Percentiles rank a stretch among this genome's conserved stretches.
Evolutionary conservation across 2,888 invertebrate species (phyloP).

Genomic region (Hemicrepidius hirtus): DNA sequence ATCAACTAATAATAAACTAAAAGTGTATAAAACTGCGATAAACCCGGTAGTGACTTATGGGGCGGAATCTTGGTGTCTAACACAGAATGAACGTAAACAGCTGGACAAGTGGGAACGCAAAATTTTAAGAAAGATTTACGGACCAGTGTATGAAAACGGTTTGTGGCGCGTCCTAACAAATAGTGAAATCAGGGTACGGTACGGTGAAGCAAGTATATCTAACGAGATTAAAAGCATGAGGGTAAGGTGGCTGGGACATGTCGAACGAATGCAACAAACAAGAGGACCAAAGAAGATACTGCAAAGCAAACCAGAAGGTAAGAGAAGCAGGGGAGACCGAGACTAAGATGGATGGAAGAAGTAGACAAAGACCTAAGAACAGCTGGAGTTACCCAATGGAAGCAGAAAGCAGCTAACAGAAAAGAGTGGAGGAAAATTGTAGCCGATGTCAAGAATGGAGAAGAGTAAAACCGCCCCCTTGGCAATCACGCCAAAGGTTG

Average conservation of each 20-base stretch:
- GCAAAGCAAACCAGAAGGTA: constrained; percentile 3
- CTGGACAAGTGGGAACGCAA: constrained; percentile 13
- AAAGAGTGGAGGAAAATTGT: constrained; percentile 9
- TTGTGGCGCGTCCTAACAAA: constrained; percentile 3
- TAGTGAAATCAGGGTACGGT: constrained; percentile 8
- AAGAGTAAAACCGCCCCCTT: background rate
- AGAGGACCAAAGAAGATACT: background rate
- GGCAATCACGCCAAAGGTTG: constrained; percentile 2
- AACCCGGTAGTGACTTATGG: constrained; percentile 7
- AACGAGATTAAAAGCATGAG: constrained; percentile 14
- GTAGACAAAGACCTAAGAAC: constrained; percentile 3
- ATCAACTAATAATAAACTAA: constrained; percentile 1
- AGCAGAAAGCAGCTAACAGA: background rate
- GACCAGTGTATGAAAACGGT: constrained; percentile 7
- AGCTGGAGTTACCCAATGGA: constrained; percentile 10
- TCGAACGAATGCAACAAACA: constrained; percentile 4
- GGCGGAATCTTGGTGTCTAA: constrained; percentile 6
- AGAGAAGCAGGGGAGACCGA: constrained; percentile 7
- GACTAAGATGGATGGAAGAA: constrained; percentile 14
- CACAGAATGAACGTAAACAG: background rate
- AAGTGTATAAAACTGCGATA: background rate
- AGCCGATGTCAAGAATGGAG: constrained; percentile 4
- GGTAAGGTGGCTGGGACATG: constrained; percentile 5
- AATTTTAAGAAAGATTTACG: constrained; percentile 9
- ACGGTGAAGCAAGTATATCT: constrained; percentile 2